Base-by-base conservation (phyloP, 2,888 invertebrate genomes). In the Drosophila meridionalis region DNA sequence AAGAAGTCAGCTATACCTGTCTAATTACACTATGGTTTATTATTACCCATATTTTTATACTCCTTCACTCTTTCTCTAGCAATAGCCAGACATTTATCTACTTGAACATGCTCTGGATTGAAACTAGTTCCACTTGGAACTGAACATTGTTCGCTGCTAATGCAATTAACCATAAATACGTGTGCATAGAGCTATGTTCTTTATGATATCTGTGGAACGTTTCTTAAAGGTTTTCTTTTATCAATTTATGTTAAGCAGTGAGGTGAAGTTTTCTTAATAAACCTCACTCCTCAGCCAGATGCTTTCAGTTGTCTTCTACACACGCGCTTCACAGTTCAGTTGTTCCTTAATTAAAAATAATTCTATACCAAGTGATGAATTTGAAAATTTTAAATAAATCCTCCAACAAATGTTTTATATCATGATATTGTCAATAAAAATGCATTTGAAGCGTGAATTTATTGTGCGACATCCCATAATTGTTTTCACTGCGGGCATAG, bases 401-500 rank as follows among this genome's bases (percentile, higher is more conserved):
- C 11, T 38, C 0, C 28, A 12, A 36, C 26, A 8, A 1, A 20
- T 20, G 20, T 20, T 20, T 20, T 1, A 20, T 12, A 14, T 5
- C 30, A 30, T 40, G 6, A 20, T 56, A 9, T 2, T 9, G 4
- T 20, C n/a, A 8, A 14, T 2, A 42, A 56, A 32, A 32, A 56
- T 56, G 56, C 3, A 30, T 56, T 6, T 56, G 56, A 56, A 56
- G 32, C 56, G 56, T 11, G 40, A 56, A 11, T 56, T 42, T 7
- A 30, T 56, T 28, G 40, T 42, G 30, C 56, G 56, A 20, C 40
- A 56, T 20, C 56, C 56, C n/a, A 0, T 56, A 4, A n/a, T 42
- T 6, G 12, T 56, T 11, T 56, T 56, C 14, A 14, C 30, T 28
- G 42, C 28, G 30, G 56, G 56, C 42, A 20, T 42, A 11, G 30